These are phyloP conservation scores for Trichonephila inaurata DNA, from an alignment of 1,140 invertebrate species.

Conservation along the genomic window DNA sequence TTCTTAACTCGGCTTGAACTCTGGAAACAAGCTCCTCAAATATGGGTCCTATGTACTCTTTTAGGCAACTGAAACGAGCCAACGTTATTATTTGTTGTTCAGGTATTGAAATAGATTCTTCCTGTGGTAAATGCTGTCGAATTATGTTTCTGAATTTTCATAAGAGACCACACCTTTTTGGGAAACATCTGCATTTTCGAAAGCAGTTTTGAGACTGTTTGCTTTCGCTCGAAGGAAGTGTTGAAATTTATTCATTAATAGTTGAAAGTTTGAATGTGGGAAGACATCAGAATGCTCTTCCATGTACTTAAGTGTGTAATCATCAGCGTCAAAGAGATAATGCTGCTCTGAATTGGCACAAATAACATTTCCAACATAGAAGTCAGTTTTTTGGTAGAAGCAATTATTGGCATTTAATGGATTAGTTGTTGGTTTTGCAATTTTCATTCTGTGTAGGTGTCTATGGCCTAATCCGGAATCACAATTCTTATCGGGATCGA, in stretches of 20 bases:
- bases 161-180: background rate
- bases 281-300: background rate
- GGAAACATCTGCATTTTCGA: background rate
- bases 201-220: background rate
- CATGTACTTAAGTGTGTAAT: constrained; percentile 47
- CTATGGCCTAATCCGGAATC: background rate
- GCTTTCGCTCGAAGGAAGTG: background rate
- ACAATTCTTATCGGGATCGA: background rate
- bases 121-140: background rate
- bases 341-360: background rate
- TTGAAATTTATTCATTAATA: background rate
- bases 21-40: constrained; percentile 11
- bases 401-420: background rate
- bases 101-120: background rate
- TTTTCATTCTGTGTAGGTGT: background rate
- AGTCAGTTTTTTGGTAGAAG: constrained; percentile 1
- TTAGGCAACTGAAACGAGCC: background rate
- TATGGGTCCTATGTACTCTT: background rate
- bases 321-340: constrained; percentile 29
- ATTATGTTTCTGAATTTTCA: background rate
- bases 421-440: background rate
- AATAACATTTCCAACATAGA: constrained; percentile 16
- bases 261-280: background rate
- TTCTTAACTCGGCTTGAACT: constrained; percentile 20
- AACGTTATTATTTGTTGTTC: constrained; percentile 48